phyloP scores from a whole-genome alignment of 2,888 invertebrate genomes.

The Netelia melanura region DNA sequence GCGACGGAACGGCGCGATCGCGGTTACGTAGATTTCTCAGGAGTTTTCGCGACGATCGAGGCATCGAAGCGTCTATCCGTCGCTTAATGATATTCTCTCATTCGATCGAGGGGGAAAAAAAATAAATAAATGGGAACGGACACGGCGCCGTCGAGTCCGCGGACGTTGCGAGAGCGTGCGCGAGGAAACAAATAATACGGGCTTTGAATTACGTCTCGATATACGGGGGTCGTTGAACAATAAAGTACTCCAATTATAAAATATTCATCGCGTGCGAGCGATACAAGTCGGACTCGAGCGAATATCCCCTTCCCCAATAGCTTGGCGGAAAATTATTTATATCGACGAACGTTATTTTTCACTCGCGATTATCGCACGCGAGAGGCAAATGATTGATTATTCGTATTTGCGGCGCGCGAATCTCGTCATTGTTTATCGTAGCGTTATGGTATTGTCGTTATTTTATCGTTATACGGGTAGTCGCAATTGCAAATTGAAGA shows the following conservation, averaged over 20 bases:
- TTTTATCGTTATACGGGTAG: not conserved
- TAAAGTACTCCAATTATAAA: slow-evolving; percentile 40
- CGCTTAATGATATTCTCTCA: slow-evolving; percentile 1
- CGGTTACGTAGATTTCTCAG: slow-evolving; percentile 35
- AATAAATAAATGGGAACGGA: slow-evolving; percentile 9
- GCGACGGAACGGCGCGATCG: slow-evolving; percentile 7
- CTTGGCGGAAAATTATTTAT: slow-evolving; percentile 5
- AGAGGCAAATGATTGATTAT: slow-evolving; percentile 49
- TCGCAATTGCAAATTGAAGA: slow-evolving; percentile 12
- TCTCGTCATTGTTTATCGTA: slow-evolving; percentile 46
- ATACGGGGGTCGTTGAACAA: slow-evolving; percentile 64
- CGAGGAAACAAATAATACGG: slow-evolving; percentile 41
- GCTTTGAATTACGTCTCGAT: slow-evolving; percentile 32
- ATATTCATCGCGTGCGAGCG: slow-evolving; percentile 3
- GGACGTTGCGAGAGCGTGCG: not conserved
- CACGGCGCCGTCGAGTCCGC: slow-evolving; percentile 34
- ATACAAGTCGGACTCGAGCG: slow-evolving; percentile 28
- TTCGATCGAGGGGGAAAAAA: not conserved
- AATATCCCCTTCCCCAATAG: not conserved
- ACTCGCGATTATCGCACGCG: slow-evolving; percentile 3
- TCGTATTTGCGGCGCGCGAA: slow-evolving; percentile 46
- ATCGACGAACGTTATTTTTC: not conserved
- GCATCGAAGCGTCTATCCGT: not conserved
- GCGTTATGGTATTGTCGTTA: slow-evolving; percentile 25
- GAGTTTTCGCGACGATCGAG: slow-evolving; percentile 24